These are phyloP conservation scores for Butorides virescens DNA, from an alignment of 2,113 vertebrate genomes.

Conservation along the genomic window DNA sequence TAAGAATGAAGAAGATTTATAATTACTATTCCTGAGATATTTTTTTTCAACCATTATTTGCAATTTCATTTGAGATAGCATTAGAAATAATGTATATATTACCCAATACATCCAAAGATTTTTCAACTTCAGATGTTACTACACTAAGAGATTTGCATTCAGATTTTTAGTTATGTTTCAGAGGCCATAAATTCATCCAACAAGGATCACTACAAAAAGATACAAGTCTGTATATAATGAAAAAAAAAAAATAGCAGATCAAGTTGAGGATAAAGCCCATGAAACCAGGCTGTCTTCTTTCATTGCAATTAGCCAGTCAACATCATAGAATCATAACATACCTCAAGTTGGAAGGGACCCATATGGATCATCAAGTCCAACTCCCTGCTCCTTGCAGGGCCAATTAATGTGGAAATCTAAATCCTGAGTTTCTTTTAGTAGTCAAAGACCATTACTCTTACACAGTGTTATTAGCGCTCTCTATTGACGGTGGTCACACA, in stretches of 20 bases:
- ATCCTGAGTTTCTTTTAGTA: background rate
- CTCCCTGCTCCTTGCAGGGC: background rate
- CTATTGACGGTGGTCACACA: background rate
- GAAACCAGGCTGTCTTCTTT: background rate
- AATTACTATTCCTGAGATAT: background rate
- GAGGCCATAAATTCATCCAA: background rate
- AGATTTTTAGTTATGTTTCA: background rate
- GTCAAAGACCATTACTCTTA: background rate
- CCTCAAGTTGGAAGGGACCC: background rate
- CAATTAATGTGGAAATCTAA: background rate
- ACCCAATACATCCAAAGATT: background rate
- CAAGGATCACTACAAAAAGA: background rate
- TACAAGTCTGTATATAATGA: background rate
- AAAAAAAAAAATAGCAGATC: background rate
- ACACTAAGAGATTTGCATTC: background rate
- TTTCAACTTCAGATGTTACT: background rate
- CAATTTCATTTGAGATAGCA: background rate
- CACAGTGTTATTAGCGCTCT: background rate
- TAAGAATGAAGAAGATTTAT: background rate
- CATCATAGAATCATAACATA: background rate
- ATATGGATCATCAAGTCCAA: accelerated
- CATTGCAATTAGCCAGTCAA: background rate
- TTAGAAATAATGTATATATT: background rate
- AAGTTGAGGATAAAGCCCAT: background rate
- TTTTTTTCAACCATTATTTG: background rate